Percentiles rank a stretch among this genome's conserved stretches.
Conservation (phyloP, 2,888 invertebrate genomes). For the Apamea sordens region DNA sequence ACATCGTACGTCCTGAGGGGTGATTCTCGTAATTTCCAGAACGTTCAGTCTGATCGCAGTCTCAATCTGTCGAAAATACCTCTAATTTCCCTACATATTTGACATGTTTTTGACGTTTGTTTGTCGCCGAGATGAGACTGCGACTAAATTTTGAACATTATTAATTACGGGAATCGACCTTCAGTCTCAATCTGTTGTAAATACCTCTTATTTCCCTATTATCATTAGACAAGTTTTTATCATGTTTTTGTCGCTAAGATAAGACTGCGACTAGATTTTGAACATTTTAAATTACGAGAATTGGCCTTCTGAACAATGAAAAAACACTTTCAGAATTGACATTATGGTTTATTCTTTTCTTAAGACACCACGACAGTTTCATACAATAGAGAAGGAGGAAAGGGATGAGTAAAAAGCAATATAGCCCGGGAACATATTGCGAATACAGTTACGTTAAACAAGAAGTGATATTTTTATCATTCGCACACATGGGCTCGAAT, state of each 20-base stretch:
- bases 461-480: conserved; percentile 71
- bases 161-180: too few relatives aligned
- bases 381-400: conserved; percentile 66
- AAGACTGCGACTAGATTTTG: background rate
- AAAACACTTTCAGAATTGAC: conserved; percentile 31
- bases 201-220: background rate
- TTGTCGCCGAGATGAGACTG: too few relatives aligned
- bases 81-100: too few relatives aligned
- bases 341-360: conserved; percentile 21
- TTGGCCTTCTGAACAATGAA: conserved; percentile 2
- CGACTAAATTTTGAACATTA: too few relatives aligned
- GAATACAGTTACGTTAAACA: conserved; percentile 62
- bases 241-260: background rate
- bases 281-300: too few relatives aligned
- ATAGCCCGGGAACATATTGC: conserved; percentile 75
- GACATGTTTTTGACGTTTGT: too few relatives aligned
- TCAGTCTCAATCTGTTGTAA: background rate
- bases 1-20: background rate
- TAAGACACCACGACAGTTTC: conserved; percentile 36
- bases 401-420: conserved; percentile 72
- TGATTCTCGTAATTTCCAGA: too few relatives aligned
- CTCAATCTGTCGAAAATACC: too few relatives aligned
- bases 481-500: conserved; percentile 62
- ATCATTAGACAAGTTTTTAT: background rate
- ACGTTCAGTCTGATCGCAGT: too few relatives aligned